Evolutionary conservation across 2,888 invertebrate species (phyloP), one percentile per base, ranked within the genome.

Genomic region (Zaprionus obscuricornis): DNA sequence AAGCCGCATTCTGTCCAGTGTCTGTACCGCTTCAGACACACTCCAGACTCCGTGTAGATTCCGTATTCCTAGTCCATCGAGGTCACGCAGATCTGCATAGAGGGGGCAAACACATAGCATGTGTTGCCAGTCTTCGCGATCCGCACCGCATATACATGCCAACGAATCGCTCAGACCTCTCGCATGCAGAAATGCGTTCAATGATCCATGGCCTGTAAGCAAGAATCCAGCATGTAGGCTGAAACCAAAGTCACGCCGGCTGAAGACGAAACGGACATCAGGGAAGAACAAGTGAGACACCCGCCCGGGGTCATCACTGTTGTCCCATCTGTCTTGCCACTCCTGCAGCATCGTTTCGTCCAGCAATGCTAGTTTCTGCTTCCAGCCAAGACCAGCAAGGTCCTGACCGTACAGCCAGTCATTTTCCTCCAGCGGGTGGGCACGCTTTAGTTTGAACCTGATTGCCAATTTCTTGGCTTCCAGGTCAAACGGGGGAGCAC

Each of bases 401-500:
- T 43, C 26, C 11, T 22, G 17, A 8, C 26, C 47, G 27, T 36
- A 17, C 10, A 39, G 31, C 49, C 49, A 39, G 16, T 31, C 39
- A n/a, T 14, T n/a, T n/a, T 20, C 39, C 7, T 17, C 18, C 36
- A 36, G 6, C 8, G 36, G 36, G 17, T 22, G 13, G 6, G n/a
- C 7, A 10, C 11, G 10, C 13, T 8, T 40, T 1, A 40, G 24
- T 14, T 40, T 40, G 22, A 20, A 22, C 13, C 2, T 7, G 3
- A 40, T 10, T 5, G 14, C 27, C 14, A 24, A 4, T 2, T 8
- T 2, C 14, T 10, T 40, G 2, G 27, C 22, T n/a, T 3, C 40
- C 27, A 52, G 18, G 8, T 58, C 52, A 33, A 58, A 20, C n/a
- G 26, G 51, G 17, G 36, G 49, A 8, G 34, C 56, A 22, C 56